These are phyloP conservation scores for Macrosteles quadrilineatus DNA, from an alignment of 1,140 invertebrate species.

Conservation along the genomic window DNA sequence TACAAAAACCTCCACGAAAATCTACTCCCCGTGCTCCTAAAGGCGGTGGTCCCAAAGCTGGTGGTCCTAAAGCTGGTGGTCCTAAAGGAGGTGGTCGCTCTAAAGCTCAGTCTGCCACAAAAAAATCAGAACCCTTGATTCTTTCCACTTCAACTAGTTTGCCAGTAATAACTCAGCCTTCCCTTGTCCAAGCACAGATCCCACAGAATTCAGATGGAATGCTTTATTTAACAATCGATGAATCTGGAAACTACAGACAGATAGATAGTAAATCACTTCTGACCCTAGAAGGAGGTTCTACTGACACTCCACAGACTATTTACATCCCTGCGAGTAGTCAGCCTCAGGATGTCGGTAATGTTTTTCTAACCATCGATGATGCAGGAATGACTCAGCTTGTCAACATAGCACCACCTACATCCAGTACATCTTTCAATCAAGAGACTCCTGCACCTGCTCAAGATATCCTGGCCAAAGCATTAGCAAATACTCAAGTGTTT, in stretches of 20 bases:
- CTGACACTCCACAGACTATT: constrained; percentile 28
- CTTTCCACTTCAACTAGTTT: neutral
- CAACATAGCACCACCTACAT: constrained; percentile 36
- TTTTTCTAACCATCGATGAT: constrained; percentile 54
- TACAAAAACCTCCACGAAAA: constrained; percentile 35
- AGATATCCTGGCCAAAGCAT: constrained; percentile 73
- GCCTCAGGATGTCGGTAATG: constrained; percentile 49
- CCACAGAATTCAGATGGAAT: constrained; percentile 6
- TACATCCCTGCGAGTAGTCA: constrained; percentile 16
- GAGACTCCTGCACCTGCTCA: constrained; percentile 52
- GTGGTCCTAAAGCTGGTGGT: too few relatives aligned
- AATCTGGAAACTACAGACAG: constrained; percentile 28
- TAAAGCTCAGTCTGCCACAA: neutral
- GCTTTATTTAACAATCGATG: constrained; percentile 31
- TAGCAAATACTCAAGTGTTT: constrained; percentile 73
- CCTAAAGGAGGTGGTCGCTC: neutral
- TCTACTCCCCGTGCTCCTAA: constrained; percentile 14
- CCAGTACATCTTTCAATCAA: neutral
- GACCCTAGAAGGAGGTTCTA: constrained; percentile 5
- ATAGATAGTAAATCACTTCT: constrained; percentile 24
- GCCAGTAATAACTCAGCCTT: constrained; percentile 11
- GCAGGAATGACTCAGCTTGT: constrained; percentile 35
- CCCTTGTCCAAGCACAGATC: constrained; percentile 11
- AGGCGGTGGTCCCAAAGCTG: neutral
- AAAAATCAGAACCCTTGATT: neutral